phyloP scores from a whole-genome alignment of 2,797 vertebrate species.

The Acipenser ruthenus region DNA sequence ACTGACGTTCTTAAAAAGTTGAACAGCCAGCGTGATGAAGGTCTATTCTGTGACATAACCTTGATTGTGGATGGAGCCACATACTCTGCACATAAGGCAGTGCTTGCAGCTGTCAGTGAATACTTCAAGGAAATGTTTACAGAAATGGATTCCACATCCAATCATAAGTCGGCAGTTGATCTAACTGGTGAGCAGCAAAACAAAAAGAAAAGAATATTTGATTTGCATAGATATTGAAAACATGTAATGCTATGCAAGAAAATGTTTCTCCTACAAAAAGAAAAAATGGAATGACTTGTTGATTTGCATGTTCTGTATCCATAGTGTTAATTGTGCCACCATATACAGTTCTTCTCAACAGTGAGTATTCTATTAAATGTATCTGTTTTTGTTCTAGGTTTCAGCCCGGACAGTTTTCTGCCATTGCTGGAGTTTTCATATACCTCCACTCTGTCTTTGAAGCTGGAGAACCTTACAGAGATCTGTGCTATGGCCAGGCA shows the following conservation, averaged over 20 bases:
- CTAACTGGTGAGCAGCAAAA: conserved; percentile 52
- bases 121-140: conserved; percentile 71
- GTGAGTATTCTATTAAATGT: too few species aligned
- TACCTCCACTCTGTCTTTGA: conserved; percentile 63
- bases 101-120: conserved; percentile 69
- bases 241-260: too few species aligned
- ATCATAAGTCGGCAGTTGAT: conserved; percentile 55
- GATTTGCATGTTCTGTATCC: too few species aligned
- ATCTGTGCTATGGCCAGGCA: conserved; percentile 68
- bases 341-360: too few species aligned
- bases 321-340: too few species aligned
- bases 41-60: conserved; percentile 70
- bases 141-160: conserved; percentile 53
- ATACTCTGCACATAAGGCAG: conserved; percentile 63
- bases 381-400: conserved; percentile 42
- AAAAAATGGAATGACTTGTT: too few species aligned
- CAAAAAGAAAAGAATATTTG: too few species aligned
- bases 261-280: too few species aligned
- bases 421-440: conserved; percentile 71
- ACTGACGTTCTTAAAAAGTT: conserved; percentile 56
- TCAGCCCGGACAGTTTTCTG: conserved; percentile 60
- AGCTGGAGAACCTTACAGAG: conserved; percentile 56
- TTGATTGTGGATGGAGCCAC: conserved; percentile 53
- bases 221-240: too few species aligned
- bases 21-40: conserved; percentile 63